Conservation (phyloP, 1,140 invertebrate genomes). For the Drosophila ficusphila region DNA sequence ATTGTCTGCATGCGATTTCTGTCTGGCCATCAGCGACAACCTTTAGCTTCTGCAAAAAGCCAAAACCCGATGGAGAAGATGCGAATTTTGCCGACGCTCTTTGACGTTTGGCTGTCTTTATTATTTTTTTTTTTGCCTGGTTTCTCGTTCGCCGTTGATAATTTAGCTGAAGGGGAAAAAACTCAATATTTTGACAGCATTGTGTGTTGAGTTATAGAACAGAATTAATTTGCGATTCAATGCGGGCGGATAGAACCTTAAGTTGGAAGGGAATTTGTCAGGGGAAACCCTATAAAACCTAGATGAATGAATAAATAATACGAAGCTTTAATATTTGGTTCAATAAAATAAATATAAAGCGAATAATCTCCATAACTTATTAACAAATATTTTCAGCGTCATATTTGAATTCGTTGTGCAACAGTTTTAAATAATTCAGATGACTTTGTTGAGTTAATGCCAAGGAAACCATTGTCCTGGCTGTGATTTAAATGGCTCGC, state of each 20-base stretch:
- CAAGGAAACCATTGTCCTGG: constrained; percentile 8
- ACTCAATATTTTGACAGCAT: constrained; percentile 82
- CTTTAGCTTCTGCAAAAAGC: constrained; percentile 60
- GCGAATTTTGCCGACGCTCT: constrained; percentile 39
- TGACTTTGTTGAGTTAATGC: too few species aligned
- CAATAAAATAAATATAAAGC: too few species aligned
- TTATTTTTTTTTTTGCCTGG: constrained; percentile 5
- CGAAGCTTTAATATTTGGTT: neutral
- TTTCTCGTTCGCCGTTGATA: constrained; percentile 70
- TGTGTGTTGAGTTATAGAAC: constrained; percentile 78
- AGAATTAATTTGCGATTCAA: constrained; percentile 65
- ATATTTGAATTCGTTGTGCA: too few species aligned
- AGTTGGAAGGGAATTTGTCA: neutral
- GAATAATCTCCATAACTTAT: too few species aligned
- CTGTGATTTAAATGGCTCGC: constrained; percentile 39
- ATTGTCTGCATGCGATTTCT: constrained; percentile 62
- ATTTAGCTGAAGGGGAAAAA: constrained; percentile 60
- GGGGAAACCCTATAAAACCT: neutral
- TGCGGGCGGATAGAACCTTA: constrained; percentile 14
- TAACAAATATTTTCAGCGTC: too few species aligned
- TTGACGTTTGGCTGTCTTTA: constrained; percentile 30
- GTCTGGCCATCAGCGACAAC: constrained; percentile 39
- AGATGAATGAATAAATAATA: neutral
- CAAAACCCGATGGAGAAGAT: constrained; percentile 14
- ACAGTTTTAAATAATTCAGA: too few species aligned